Evolutionary conservation across 2,113 vertebrate species (phyloP), one percentile per base, ranked within the genome.

Genomic region (Ammodytes marinus): DNA sequence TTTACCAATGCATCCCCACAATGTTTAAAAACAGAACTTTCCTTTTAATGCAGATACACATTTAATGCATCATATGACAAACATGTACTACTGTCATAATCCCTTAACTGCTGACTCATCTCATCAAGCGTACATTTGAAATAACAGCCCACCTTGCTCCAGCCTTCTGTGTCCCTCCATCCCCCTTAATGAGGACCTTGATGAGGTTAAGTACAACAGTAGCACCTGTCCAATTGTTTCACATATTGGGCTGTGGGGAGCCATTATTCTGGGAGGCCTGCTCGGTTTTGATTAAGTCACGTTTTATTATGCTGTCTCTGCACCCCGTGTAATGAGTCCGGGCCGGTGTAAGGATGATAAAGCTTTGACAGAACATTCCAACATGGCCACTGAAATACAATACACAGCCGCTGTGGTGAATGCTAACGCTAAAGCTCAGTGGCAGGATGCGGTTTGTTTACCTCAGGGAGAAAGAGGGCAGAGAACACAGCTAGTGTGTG

Each of bases 281-380:
- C 91, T 95, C 77, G 86, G 64, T 58, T 95, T 89, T 77, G 85
- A 97, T 96, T 96, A 96, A 95, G 96, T 95, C 93, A 88, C 90
- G 82, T 93, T 95, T 95, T 95, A 96, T 95, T 94, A 95, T 90
- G 89, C 61, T 88, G 88, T 83, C 89, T 91, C 93, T 93, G 94
- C 89, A 93, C 57, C 94, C 27, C 69, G 82, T 74, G 92, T 95
- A 95, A 95, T 92, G 95, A 95, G 93, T 93, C 94, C 93, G 95
- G 93, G 93, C 94, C 93, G 95, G 84, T 60, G 19, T 93, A 90
- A 92, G 94, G 88, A 90, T 94, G 96, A 95, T 96, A 95, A 95
- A 94, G 91, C 90, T 83, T 88, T 95, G 95, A 96, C 96, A 94
- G 95, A 96, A 95, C 88, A 93, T 93, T 27, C 92, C 92, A 77